phyloP scores from a whole-genome alignment of 2,888 invertebrate genomes.

The Timandra comae region DNA sequence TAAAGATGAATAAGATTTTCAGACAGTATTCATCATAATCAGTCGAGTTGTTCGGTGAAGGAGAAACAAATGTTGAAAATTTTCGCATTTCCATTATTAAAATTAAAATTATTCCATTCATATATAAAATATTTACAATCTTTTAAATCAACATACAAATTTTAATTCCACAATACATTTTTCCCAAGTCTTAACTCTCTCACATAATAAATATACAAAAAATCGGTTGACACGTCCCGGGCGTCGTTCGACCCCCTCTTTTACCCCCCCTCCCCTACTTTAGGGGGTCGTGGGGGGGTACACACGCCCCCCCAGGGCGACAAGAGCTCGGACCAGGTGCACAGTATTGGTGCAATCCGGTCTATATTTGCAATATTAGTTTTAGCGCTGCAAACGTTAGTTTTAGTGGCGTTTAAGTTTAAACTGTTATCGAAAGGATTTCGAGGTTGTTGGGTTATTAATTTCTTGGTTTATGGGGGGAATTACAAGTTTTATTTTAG shows the following conservation, averaged over 20 bases:
- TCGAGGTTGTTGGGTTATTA: constrained; percentile 16
- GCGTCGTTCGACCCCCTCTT: constrained; percentile 26
- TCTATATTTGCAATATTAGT: constrained; percentile 50
- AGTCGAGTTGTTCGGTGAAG: too few species aligned
- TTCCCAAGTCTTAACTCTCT: constrained; percentile 16
- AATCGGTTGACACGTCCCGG: constrained; percentile 52
- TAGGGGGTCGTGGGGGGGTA: constrained; percentile 12
- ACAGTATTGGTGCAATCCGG: constrained; percentile 58
- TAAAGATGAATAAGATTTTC: too few species aligned
- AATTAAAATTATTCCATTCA: too few species aligned
- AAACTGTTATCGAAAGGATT: constrained; percentile 7
- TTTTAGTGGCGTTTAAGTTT: constrained; percentile 6
- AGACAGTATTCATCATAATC: too few species aligned
- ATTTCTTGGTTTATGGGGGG: neutral
- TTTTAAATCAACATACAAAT: too few species aligned
- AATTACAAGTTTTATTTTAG: too few species aligned
- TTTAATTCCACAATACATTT: too few species aligned
- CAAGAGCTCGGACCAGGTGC: constrained; percentile 54
- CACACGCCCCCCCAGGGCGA: constrained; percentile 30
- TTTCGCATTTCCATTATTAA: too few species aligned
- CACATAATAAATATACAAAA: constrained; percentile 46
- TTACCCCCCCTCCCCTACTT: constrained; percentile 22
- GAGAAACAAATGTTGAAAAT: too few species aligned
- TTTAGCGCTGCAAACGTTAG: constrained; percentile 34
- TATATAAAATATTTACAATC: too few species aligned